Evolutionary conservation across 1,140 invertebrate species (phyloP), one percentile per base, ranked within the genome.

Genomic region (Phocides pigmalion): DNA sequence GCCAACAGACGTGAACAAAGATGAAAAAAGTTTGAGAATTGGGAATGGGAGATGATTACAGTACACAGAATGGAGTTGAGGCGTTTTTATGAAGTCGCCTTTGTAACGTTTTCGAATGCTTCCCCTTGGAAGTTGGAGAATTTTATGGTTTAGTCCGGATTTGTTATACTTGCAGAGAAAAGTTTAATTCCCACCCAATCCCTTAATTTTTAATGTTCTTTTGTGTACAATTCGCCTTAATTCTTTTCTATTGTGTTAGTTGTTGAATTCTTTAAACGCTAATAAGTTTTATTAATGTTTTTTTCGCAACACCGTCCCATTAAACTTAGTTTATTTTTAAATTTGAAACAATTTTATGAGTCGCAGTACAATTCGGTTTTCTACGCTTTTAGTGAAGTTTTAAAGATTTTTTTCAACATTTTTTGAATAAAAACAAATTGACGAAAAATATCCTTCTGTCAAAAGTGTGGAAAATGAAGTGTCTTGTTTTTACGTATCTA

Each of bases 11-110:
- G 77, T 83, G 85, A 82, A 88, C 79, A 82, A 78, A 90, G 80
- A 90, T 90, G 87, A 90, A 90, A 90, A 90, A 79, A 79, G 76
- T 79, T 79, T 72, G 46, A 63, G 71, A 73, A 76, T 72, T 69
- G 69, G 64, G 67, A 73, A 72, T 67, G 62, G 68, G 64, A 71
- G 69, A 74, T 70, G 74, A 79, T 89, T 85, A 88, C 82, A 82
- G 84, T 87, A 87, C 83, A 87, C 58, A 77, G 76, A 89, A 89
- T 87, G 81, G 78, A 87, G 84, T 87, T 80, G 82, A 68, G 77
- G 79, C 76, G 51, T 79, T 82, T 81, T 81, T 81, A 85, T 82
- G 73, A 82, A 82, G 68, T 79, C 80, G 42, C 76, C 69, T 84
- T 84, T 85, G 84, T 84, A 80, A 78, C 62, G 82, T 86, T 86